These are phyloP conservation scores for Harpalus rufipes DNA, from an alignment of 2,888 invertebrate genomes.

Conservation along the genomic window DNA sequence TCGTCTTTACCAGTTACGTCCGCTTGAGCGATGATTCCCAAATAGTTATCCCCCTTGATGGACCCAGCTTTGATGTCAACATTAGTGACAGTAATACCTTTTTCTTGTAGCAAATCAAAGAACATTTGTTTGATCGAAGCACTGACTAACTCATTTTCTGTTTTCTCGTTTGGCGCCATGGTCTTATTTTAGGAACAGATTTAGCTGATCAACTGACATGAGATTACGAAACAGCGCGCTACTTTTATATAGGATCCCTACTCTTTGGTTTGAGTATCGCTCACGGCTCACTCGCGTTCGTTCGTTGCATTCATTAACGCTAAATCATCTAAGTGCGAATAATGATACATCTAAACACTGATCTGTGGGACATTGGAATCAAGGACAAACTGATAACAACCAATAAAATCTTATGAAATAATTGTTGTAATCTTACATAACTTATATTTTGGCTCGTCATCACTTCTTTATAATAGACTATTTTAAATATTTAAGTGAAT, in stretches of 20 bases:
- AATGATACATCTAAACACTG: constrained; percentile 46
- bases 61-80: constrained; percentile 69
- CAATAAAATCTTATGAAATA: constrained; percentile 31
- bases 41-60: constrained; percentile 72
- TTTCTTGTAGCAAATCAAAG: constrained; percentile 64
- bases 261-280: constrained; percentile 4
- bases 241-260: constrained; percentile 26
- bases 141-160: constrained; percentile 49
- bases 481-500: not conserved
- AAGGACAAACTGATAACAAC: constrained; percentile 21
- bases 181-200: not conserved
- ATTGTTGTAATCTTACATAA: constrained; percentile 38
- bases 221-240: constrained; percentile 26
- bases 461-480: not conserved
- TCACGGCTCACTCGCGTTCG: not conserved
- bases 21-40: constrained; percentile 70
- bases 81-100: constrained; percentile 59
- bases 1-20: constrained; percentile 65
- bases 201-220: not conserved
- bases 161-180: constrained; percentile 42
- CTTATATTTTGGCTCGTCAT: not conserved
- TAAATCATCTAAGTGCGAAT: constrained; percentile 48
- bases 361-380: not conserved
- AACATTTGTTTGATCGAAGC: constrained; percentile 42
- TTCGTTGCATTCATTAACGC: constrained; percentile 2